These are phyloP conservation scores for Eospalax fontanierii DNA, from an alignment of 2,797 vertebrate genomes.

Conservation along the genomic window DNA sequence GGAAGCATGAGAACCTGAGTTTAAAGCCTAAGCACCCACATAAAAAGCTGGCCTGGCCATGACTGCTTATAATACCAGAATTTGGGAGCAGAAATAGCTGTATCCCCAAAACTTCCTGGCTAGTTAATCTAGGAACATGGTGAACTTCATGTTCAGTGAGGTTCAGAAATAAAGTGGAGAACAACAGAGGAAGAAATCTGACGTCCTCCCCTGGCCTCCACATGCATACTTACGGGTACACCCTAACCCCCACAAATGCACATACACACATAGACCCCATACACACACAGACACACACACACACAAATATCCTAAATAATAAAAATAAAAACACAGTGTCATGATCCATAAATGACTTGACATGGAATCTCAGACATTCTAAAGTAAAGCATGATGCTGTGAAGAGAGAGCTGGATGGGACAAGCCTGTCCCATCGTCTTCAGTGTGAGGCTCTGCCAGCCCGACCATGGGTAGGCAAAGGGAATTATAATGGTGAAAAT, in stretches of 20 bases:
- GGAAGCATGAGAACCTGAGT: background rate
- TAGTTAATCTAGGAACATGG: background rate
- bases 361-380: rapidly evolving
- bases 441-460: no score
- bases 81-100: background rate
- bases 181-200: background rate
- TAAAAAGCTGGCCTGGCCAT: background rate
- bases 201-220: background rate
- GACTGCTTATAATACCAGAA: background rate
- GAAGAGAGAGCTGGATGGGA: rapidly evolving
- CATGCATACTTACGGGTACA: no score
- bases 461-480: no score
- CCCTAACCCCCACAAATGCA: background rate
- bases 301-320: background rate
- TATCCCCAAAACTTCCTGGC: background rate
- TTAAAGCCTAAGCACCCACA: background rate
- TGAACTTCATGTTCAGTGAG: background rate
- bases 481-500: no score
- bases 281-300: background rate
- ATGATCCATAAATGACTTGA: background rate
- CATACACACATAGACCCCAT: no score
- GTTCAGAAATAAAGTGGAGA: background rate
- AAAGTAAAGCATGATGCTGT: rapidly evolving
- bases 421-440: background rate
- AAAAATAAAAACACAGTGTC: background rate